These are phyloP conservation scores for Heliconius eleuchia DNA, from an alignment of 1,140 invertebrate genomes.

Conservation along the genomic window DNA sequence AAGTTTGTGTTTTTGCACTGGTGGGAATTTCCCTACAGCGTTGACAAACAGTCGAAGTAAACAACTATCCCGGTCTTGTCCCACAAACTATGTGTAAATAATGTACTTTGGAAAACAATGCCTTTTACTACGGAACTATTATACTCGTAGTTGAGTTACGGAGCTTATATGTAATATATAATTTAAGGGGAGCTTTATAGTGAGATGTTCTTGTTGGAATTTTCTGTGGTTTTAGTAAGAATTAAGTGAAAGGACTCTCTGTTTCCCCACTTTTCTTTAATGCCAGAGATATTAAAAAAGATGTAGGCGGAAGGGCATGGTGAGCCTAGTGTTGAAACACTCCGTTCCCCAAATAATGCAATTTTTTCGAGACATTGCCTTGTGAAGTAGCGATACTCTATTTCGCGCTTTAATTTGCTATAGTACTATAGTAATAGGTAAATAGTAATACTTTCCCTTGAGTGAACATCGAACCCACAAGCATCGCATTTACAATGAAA, in stretches of 20 bases:
- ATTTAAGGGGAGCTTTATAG: background rate
- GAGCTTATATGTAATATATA: background rate
- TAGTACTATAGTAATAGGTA: too few relatives aligned
- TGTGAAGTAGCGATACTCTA: too few relatives aligned
- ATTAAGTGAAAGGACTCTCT: background rate
- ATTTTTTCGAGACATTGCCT: too few relatives aligned
- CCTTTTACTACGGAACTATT: slow-evolving; percentile 9
- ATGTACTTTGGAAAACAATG: slow-evolving; percentile 18
- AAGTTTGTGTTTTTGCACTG: slow-evolving; percentile 27
- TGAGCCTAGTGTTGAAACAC: too few relatives aligned
- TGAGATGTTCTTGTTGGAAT: background rate
- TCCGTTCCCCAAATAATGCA: too few relatives aligned
- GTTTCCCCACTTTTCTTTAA: background rate
- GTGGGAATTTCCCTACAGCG: slow-evolving; percentile 26
- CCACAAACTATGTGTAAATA: slow-evolving; percentile 33
- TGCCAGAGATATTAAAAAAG: too few relatives aligned
- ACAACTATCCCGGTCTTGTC: slow-evolving; percentile 29
- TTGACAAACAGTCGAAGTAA: slow-evolving; percentile 30
- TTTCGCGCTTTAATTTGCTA: too few relatives aligned
- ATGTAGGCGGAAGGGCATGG: too few relatives aligned
- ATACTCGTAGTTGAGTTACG: background rate
- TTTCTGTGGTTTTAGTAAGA: background rate
- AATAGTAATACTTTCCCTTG: too few relatives aligned
- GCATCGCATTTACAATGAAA: too few relatives aligned
- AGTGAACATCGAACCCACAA: too few relatives aligned